These are phyloP conservation scores for Nephrotoma guestfalica DNA, from an alignment of 2,888 invertebrate species.

Conservation along the genomic window DNA sequence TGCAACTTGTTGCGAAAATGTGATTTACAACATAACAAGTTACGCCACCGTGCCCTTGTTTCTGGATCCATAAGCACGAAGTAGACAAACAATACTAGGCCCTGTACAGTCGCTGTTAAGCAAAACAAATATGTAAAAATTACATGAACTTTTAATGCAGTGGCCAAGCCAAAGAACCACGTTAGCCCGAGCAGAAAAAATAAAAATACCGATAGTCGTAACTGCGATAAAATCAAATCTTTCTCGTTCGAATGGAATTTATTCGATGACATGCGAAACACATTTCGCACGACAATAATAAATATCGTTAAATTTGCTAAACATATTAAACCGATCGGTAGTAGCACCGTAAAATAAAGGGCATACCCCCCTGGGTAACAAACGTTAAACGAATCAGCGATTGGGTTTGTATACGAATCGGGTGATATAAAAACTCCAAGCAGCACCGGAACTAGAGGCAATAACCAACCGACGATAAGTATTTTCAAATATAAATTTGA, in stretches of 20 bases:
- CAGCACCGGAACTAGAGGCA: constrained; percentile 40
- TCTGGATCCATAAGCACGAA: constrained; percentile 41
- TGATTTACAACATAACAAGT: neutral
- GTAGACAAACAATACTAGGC: constrained; percentile 45
- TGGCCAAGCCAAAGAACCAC: constrained; percentile 45
- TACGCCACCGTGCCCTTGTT: constrained; percentile 37
- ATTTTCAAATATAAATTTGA: constrained; percentile 47
- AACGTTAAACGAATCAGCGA: constrained; percentile 21
- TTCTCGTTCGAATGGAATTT: constrained; percentile 30
- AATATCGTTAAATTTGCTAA: constrained; percentile 39
- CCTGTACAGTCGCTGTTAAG: constrained; percentile 45
- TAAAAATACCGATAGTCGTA: constrained; percentile 40
- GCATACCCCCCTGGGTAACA: constrained; percentile 40
- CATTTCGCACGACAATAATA: constrained; percentile 37
- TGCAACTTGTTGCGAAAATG: neutral
- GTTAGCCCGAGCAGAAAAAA: constrained; percentile 45
- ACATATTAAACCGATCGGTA: constrained; percentile 39
- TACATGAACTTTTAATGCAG: constrained; percentile 33
- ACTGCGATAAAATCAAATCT: constrained; percentile 34
- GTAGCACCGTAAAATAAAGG: constrained; percentile 35
- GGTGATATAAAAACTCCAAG: constrained; percentile 33
- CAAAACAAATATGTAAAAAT: constrained; percentile 47
- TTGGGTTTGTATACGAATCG: constrained; percentile 29
- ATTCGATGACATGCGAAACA: constrained; percentile 35
- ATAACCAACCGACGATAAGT: constrained; percentile 46